Conservation (phyloP, 2,113 vertebrate species). For the Emydocephalus ijimae region DNA sequence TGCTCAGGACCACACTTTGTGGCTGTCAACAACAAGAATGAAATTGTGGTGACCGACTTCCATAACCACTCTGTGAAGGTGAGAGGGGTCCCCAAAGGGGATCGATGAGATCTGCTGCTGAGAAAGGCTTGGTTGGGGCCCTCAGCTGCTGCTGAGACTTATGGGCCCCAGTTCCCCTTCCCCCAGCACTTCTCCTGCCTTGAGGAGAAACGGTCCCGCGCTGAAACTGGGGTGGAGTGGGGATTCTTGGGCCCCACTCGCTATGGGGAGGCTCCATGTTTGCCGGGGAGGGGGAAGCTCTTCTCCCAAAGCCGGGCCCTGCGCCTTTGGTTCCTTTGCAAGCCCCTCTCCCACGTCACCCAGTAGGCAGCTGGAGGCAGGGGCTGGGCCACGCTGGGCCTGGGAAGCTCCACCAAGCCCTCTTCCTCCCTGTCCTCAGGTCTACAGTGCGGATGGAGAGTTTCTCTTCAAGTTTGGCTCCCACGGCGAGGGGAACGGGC, state of each 20-base stretch:
- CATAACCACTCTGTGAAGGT: constrained; percentile 99
- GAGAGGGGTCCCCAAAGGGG: background rate
- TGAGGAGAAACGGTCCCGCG: fast-evolving
- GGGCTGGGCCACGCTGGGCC: background rate
- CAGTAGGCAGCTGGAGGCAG: background rate
- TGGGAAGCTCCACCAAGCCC: background rate
- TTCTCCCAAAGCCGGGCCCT: background rate
- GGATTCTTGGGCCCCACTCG: background rate
- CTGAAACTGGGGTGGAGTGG: background rate
- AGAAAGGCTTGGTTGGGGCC: background rate
- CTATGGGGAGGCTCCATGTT: background rate
- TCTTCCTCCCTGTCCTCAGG: constrained; percentile 64
- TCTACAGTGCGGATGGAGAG: constrained; percentile 93
- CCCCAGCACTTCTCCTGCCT: background rate
- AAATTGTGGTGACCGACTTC: constrained; percentile 96
- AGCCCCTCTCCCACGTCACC: background rate
- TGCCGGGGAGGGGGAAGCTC: background rate
- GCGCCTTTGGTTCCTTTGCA: background rate
- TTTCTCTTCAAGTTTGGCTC: constrained; percentile 99
- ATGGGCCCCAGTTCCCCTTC: background rate
- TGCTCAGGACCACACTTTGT: constrained; percentile 92
- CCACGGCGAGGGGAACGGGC: constrained; percentile 93
- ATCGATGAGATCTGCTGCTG: no score
- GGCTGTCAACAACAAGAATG: constrained; percentile 96
- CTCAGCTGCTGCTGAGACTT: background rate